phyloP scores from a whole-genome alignment of 37 sponge, comb jelly and placozoan genomes.

The Spongilla lacustris region DNA sequence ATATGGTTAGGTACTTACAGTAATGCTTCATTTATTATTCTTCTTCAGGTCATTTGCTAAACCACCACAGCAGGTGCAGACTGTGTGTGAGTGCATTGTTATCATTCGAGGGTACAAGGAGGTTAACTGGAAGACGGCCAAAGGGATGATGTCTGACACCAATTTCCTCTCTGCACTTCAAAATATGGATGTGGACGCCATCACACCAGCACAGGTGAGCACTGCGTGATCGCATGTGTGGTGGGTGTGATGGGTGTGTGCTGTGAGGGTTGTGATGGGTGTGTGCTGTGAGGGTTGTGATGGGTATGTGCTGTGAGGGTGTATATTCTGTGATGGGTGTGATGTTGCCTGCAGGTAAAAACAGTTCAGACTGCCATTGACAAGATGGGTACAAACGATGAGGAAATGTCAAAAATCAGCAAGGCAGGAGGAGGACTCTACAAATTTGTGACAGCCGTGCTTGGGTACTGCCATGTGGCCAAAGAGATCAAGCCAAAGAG shows the following conservation, averaged over 20 bases:
- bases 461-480: constrained; percentile 98
- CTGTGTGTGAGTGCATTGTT: constrained; percentile 96
- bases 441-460: constrained; percentile 96
- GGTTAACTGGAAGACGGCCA: constrained; percentile 94
- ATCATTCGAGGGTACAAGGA: constrained; percentile 89
- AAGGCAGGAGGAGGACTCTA: constrained; percentile 95
- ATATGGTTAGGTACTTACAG: too few species aligned
- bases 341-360: constrained; percentile 47
- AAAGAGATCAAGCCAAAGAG: constrained; percentile 98
- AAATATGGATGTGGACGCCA: constrained; percentile 94
- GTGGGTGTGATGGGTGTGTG: too few species aligned
- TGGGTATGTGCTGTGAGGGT: too few species aligned
- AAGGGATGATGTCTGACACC: constrained; percentile 97
- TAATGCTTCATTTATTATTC: too few species aligned
- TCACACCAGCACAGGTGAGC: constrained; percentile 79
- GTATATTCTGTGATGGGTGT: neutral
- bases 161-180: constrained; percentile 90
- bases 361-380: constrained; percentile 51
- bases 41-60: constrained; percentile 91
- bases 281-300: too few species aligned
- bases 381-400: constrained; percentile 78
- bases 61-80: constrained; percentile 94
- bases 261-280: too few species aligned
- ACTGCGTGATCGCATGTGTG: neutral
- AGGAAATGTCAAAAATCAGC: constrained; percentile 91